phyloP scores from a whole-genome alignment of 1,140 invertebrate species.

The Anoplolepis gracilipes region DNA sequence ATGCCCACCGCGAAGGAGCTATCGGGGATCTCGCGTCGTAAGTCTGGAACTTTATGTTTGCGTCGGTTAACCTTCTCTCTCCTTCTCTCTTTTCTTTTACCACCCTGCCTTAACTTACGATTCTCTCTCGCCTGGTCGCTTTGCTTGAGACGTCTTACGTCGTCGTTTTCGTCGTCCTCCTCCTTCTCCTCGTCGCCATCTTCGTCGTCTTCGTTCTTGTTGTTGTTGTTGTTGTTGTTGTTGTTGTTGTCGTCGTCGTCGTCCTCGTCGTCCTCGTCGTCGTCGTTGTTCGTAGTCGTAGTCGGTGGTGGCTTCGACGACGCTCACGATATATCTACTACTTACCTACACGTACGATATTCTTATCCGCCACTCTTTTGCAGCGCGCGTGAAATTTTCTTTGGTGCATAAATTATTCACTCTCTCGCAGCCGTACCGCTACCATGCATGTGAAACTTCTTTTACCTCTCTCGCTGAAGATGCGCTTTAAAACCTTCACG shows the following conservation, averaged over 20 bases:
- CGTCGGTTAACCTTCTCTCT: slow-evolving; percentile 80
- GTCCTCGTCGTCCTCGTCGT: not conserved
- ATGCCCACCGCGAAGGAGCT: slow-evolving; percentile 85
- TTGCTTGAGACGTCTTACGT: slow-evolving; percentile 85
- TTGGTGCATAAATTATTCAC: slow-evolving; percentile 67
- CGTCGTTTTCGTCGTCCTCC: slow-evolving; percentile 71
- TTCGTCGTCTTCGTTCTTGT: slow-evolving; percentile 13
- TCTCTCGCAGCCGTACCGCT: slow-evolving; percentile 17
- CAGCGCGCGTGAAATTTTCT: slow-evolving; percentile 65
- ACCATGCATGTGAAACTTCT: slow-evolving; percentile 9
- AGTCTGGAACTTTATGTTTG: slow-evolving; percentile 86
- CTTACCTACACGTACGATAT: slow-evolving; percentile 37
- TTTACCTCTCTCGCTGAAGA: slow-evolving; percentile 26
- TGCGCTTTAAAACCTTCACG: slow-evolving; percentile 32
- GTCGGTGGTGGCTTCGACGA: slow-evolving; percentile 42
- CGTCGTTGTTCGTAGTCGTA: slow-evolving; percentile 2
- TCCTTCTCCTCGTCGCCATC: slow-evolving; percentile 24
- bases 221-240: not conserved
- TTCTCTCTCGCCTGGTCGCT: slow-evolving; percentile 76
- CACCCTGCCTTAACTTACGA: slow-evolving; percentile 85
- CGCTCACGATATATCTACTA: slow-evolving; percentile 33
- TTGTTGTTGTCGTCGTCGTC: slow-evolving; percentile 1
- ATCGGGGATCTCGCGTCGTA: slow-evolving; percentile 86
- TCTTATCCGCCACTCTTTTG: slow-evolving; percentile 48
- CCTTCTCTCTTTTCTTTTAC: slow-evolving; percentile 53